Evolutionary conservation across 2,113 vertebrate genomes (phyloP).

Genomic region (Diphyllodes magnificus): DNA sequence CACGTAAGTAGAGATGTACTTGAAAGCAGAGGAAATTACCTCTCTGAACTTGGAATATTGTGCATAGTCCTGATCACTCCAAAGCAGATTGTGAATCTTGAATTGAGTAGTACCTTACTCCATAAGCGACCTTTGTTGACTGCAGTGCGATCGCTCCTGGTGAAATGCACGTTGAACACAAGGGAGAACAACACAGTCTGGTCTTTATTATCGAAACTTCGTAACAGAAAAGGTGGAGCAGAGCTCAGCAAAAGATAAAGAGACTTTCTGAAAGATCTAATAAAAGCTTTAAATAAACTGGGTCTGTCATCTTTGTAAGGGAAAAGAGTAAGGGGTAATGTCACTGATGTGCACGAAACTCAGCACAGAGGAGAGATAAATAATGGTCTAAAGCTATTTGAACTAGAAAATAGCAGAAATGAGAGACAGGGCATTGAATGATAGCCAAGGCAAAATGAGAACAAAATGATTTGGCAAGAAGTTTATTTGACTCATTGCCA

Average conservation of each 20-base stretch:
- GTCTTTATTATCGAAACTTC: slow-evolving; percentile 47
- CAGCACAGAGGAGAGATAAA: slow-evolving; percentile 16
- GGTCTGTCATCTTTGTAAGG: slow-evolving; percentile 49
- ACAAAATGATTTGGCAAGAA: slow-evolving; percentile 50
- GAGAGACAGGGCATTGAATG: slow-evolving; percentile 46
- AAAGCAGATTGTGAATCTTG: slow-evolving; percentile 50
- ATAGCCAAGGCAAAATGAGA: slow-evolving; percentile 42
- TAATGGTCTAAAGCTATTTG: slow-evolving; percentile 33
- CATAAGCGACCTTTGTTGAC: slow-evolving; percentile 24
- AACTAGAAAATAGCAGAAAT: neutral
- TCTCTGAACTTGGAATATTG: slow-evolving; percentile 29
- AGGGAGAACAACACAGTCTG: slow-evolving; percentile 48
- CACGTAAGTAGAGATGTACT: slow-evolving; percentile 45
- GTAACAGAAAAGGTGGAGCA: slow-evolving; percentile 52
- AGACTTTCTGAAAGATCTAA: slow-evolving; percentile 40
- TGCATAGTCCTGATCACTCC: slow-evolving; percentile 26
- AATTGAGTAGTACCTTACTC: slow-evolving; percentile 36
- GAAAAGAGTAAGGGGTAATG: neutral
- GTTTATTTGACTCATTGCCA: slow-evolving; percentile 19
- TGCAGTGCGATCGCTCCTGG: slow-evolving; percentile 5
- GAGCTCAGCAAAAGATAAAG: slow-evolving; percentile 59
- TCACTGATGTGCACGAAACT: slow-evolving; percentile 25
- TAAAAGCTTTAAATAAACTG: slow-evolving; percentile 62
- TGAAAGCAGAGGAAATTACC: slow-evolving; percentile 61
- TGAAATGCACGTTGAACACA: slow-evolving; percentile 22